Evolutionary conservation across 2,888 invertebrate genomes (phyloP).

Genomic region (Hetaerina titia): DNA sequence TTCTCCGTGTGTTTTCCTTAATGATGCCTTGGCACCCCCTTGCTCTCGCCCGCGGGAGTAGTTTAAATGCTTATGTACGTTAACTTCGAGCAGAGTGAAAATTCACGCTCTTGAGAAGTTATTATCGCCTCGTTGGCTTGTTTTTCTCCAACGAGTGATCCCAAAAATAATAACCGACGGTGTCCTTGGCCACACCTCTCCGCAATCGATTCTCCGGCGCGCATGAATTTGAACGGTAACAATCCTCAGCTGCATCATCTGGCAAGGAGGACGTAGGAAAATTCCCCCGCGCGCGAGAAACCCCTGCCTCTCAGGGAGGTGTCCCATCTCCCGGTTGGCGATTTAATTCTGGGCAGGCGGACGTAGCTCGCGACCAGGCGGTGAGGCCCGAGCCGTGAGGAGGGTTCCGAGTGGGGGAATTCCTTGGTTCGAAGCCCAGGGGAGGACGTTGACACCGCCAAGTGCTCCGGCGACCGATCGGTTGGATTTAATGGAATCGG

Average conservation of each 20-base stretch:
- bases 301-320: not conserved
- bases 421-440: conserved; percentile 36
- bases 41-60: no score
- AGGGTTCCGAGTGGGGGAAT: not conserved
- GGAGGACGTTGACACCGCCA: not conserved
- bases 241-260: not conserved
- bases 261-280: not conserved
- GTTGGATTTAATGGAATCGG: not conserved
- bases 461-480: not conserved
- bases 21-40: no score
- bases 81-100: no score
- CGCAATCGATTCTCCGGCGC: not conserved
- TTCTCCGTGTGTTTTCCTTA: no score
- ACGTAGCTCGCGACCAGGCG: not conserved
- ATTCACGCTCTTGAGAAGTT: no score
- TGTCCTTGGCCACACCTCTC: not conserved
- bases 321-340: not conserved
- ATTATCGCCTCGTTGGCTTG: not conserved
- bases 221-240: not conserved
- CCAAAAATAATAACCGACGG: no score
- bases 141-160: not conserved
- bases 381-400: not conserved
- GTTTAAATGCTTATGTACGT: no score
- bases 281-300: not conserved
- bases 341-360: not conserved